These are phyloP conservation scores for Lophochroa leadbeateri DNA, from an alignment of 2,113 vertebrate species.

Conservation along the genomic window DNA sequence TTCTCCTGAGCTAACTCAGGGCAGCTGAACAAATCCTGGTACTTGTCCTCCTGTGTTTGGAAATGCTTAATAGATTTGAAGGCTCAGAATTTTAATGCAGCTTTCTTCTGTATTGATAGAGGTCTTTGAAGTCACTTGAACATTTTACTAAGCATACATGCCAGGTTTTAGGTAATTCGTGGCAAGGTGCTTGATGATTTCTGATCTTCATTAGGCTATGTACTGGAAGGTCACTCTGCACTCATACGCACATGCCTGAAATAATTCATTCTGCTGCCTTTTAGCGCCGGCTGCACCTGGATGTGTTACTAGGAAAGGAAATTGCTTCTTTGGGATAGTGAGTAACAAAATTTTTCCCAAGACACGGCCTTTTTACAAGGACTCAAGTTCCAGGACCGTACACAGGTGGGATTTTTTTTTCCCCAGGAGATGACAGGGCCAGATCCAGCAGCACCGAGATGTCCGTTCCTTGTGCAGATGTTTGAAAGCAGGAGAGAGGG, in stretches of 20 bases:
- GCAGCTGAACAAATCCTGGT: neutral
- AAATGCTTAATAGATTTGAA: neutral
- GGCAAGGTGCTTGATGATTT: neutral
- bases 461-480: neutral
- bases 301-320: neutral
- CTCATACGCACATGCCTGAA: neutral
- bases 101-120: neutral
- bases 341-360: neutral
- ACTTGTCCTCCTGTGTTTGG: neutral
- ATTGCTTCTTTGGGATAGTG: neutral
- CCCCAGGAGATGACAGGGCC: neutral
- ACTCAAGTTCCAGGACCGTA: neutral
- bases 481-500: neutral
- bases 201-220: conserved; percentile 15
- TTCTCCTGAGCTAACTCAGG: neutral
- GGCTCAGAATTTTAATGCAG: conserved; percentile 16
- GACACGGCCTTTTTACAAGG: neutral
- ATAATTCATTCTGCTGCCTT: neutral
- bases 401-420: neutral
- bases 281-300: neutral
- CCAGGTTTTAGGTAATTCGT: neutral
- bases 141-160: neutral
- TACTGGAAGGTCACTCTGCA: neutral
- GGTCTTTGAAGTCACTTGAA: conserved; percentile 23
- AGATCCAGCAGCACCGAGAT: neutral